Conservation (phyloP, 2,888 invertebrate genomes). For the Agrochola circellaris region DNA sequence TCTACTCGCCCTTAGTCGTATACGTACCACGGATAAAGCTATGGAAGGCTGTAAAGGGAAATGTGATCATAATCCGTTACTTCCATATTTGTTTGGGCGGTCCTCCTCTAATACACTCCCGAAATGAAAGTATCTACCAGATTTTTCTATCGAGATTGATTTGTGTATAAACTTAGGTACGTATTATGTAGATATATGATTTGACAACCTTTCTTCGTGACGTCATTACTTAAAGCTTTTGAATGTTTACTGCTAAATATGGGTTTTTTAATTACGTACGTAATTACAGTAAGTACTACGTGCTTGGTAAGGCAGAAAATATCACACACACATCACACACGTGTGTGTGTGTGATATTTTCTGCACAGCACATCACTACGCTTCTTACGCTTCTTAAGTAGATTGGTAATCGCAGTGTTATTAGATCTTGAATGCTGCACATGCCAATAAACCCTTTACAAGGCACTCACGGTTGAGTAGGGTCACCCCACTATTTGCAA, state of each 20-base stretch:
- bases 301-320: not conserved
- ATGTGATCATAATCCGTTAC: slow-evolving; percentile 85
- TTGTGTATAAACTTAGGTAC: slow-evolving; percentile 21
- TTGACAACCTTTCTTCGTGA: slow-evolving; percentile 1
- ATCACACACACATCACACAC: no score
- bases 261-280: not conserved
- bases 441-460: slow-evolving; percentile 30
- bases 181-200: not conserved
- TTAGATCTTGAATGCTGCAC: slow-evolving; percentile 15
- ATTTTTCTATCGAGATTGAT: slow-evolving; percentile 63
- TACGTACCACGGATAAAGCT: slow-evolving; percentile 78
- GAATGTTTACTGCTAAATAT: not conserved
- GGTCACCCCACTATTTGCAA: slow-evolving; percentile 27
- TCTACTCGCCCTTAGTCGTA: slow-evolving; percentile 72
- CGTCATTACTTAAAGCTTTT: not conserved
- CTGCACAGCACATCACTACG: not conserved
- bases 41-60: slow-evolving; percentile 82
- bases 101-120: slow-evolving; percentile 70
- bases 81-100: slow-evolving; percentile 82
- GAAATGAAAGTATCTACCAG: slow-evolving; percentile 59
- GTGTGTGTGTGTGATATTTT: no score
- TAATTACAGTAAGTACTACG: not conserved
- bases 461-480: slow-evolving; percentile 25
- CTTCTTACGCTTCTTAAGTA: not conserved
- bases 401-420: not conserved